phyloP scores from a whole-genome alignment of 2,797 vertebrate species.

The Sebastes hubbsi region DNA sequence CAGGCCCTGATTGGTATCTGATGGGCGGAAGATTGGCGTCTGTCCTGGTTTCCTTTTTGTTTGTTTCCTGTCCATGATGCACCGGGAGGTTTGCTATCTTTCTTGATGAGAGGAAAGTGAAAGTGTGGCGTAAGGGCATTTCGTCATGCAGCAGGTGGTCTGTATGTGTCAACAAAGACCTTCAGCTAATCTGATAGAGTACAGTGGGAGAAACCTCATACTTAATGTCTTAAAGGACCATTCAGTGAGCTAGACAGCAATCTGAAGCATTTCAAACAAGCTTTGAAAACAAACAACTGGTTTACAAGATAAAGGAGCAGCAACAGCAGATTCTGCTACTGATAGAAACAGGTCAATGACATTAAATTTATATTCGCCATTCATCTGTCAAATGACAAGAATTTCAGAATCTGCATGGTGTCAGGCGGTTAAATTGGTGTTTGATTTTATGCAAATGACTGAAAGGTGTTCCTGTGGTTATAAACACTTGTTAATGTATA shows the following conservation, averaged over 20 bases:
- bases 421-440: not conserved
- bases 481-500: constrained; percentile 33
- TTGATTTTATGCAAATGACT: constrained; percentile 35
- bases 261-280: constrained; percentile 30
- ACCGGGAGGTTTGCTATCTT: constrained; percentile 47
- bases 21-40: constrained; percentile 70
- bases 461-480: constrained; percentile 53
- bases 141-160: constrained; percentile 77
- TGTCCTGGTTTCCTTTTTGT: constrained; percentile 56
- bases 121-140: constrained; percentile 54
- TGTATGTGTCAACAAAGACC: constrained; percentile 62
- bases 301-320: constrained; percentile 16
- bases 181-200: constrained; percentile 60
- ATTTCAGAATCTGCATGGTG: not conserved
- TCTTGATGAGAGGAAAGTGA: constrained; percentile 50
- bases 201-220: constrained; percentile 29
- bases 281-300: constrained; percentile 30
- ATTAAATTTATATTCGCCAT: constrained; percentile 1
- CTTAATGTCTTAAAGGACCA: constrained; percentile 21
- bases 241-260: constrained; percentile 31
- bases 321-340: not conserved
- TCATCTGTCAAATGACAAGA: not conserved
- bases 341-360: not conserved
- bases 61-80: constrained; percentile 41
- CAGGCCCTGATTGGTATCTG: constrained; percentile 65